Evolutionary conservation across 2,888 invertebrate species (phyloP), one percentile per base, ranked within the genome.

Genomic region (Synanthedon andrenaeformis): DNA sequence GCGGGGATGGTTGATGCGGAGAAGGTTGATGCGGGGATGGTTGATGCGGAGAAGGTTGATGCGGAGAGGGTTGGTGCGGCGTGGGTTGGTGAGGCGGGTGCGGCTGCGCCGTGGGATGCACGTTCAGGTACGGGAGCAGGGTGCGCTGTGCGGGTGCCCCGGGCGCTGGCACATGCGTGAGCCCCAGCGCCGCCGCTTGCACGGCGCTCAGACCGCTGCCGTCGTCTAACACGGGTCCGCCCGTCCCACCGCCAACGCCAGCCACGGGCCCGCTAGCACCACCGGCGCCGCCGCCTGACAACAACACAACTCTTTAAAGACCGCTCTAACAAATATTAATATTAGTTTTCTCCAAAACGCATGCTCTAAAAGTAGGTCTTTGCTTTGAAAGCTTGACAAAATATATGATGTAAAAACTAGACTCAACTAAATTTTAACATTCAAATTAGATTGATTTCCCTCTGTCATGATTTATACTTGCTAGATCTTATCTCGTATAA

Each of bases 121-220:
- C 59, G 71, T 57, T 57, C 73, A 65, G 59, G 52, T 58, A 58
- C 52, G 49, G 72, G 51, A 67, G 69, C 48, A 49, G 77, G 78
- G 57, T 76, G 76, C 56, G 65, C 64, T 49, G 49, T 17, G 13
- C 17, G 17, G 49, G 49, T 3, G 49, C 74, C 56, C 73, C 77
- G 51, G 82, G 85, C 56, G 78, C 79, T 41, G 80, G 65, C 61
- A 77, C 82, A 70, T 84, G 83, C 60, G 70, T 61, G 59, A 85
- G 76, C 13, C 84, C 85, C 49, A 85, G 70, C 58, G 82, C 82
- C 61, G 86, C 83, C 69, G 85, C 84, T 65, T 84, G 83, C 65
- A 80, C 84, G 55, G 82, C 74, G 59, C 76, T 79, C 57, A 82
- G 74, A 4, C 82, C 82, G 55, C 64, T 62, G 55, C 62, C 61